A percentile compares a stretch with the other conserved stretches of the same genome.
Conservation (phyloP, 1,140 invertebrate genomes). For the Rhizoglyphus robini region DNA sequence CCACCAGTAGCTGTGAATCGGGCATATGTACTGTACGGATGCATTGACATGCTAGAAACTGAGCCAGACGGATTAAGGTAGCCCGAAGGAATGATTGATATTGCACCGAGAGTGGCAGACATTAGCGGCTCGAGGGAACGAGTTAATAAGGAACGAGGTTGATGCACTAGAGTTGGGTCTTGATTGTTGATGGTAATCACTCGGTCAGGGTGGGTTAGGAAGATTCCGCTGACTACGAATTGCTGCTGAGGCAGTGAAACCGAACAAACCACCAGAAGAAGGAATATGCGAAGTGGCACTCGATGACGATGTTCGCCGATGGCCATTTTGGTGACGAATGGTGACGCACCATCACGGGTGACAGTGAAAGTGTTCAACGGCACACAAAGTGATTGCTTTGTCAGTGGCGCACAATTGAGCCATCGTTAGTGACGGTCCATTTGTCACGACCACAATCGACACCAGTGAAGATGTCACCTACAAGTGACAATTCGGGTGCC, state of each 20-base stretch:
- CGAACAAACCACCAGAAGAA: neutral
- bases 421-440: constrained; percentile 5
- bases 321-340: constrained; percentile 1
- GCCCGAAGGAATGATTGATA: neutral
- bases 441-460: neutral
- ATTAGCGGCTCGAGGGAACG: neutral
- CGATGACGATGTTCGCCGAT: neutral
- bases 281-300: neutral
- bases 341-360: neutral
- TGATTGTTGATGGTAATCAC: neutral
- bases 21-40: neutral
- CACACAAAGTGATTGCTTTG: neutral
- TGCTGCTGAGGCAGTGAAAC: neutral
- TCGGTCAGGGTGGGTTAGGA: no score
- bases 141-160: neutral
- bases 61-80: neutral
- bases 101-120: neutral
- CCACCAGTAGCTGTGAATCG: neutral
- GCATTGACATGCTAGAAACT: neutral
- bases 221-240: neutral
- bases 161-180: neutral
- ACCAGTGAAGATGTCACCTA: neutral
- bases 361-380: neutral
- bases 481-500: no score
- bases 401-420: neutral